Evolutionary conservation across 2,113 vertebrate species (phyloP), one percentile per base, ranked within the genome.

Genomic region (Tympanuchus pallidicinctus): DNA sequence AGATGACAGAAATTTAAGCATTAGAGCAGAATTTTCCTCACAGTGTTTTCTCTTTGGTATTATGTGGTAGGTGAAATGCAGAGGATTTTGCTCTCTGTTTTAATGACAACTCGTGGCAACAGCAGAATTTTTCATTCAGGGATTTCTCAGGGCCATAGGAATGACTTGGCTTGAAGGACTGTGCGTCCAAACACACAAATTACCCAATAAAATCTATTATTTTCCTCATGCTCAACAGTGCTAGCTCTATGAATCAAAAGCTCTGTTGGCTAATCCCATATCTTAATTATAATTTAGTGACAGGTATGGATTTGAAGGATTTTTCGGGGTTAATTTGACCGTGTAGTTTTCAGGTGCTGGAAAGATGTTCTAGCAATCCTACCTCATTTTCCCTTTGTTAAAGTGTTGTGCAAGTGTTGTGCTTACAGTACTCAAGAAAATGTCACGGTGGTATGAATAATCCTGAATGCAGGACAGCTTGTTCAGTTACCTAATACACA

Each of bases 151-250:
- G 60, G 79, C 56, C 80, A 11, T 1, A 6, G 80, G 79, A 76
- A 83, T 94, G 75, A 86, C 65, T 90, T 91, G 56, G n/a, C 48
- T 85, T 91, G 67, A 76, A 85, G 85, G 75, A 73, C 1, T 85
- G 20, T 78, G 82, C 3, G 1, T 92, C 67, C 88, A 88, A 94
- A 92, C 64, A 54, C 36, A 80, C 8, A 42, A 36, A 71, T 95
- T 88, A 74, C 90, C 60, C 79, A 94, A 82, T 42, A 40, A 43
- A 80, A 80, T 88, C 48, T 48, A 1, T 71, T 91, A 22, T 28
- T 91, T 91, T 63, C 32, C 85, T 93, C 48, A 21, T 82, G 48
- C 54, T 82, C 60, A 22, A 90, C 30, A 59, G 21, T 50, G 24
- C 60, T 57, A 57, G 57, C 69, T 79, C 71, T 70, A 2, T 88